Evolutionary conservation across 2,113 vertebrate genomes (phyloP).

Genomic region (Rhea americana): DNA sequence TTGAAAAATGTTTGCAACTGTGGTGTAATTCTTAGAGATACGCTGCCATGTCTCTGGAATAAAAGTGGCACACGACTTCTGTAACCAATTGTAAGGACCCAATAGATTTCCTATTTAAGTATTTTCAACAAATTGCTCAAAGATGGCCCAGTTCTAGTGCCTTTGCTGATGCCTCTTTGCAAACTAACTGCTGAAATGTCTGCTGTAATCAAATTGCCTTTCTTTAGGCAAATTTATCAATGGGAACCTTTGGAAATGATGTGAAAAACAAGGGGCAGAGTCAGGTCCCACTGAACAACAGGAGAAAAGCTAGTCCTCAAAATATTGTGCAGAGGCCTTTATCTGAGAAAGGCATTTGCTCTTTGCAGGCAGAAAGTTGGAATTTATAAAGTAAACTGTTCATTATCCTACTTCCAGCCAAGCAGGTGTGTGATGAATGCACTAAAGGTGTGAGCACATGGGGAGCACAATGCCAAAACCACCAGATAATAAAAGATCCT

Average conservation of each 20-base stretch:
- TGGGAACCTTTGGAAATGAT: background rate
- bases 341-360: background rate
- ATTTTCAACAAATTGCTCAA: background rate
- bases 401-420: background rate
- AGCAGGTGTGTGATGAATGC: background rate
- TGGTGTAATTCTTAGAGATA: background rate
- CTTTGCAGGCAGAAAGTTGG: background rate
- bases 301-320: background rate
- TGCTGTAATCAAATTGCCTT: background rate
- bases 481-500: conserved; percentile 12
- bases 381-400: conserved; percentile 21
- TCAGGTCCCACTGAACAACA: background rate
- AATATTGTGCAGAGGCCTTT: background rate
- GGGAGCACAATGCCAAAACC: background rate
- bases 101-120: background rate
- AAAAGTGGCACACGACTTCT: background rate
- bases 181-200: background rate
- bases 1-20: background rate
- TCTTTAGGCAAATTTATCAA: background rate
- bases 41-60: background rate
- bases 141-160: background rate
- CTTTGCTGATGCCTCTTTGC: background rate
- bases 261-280: background rate
- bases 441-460: background rate
- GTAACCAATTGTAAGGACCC: background rate